Evolutionary conservation across 2,113 vertebrate species (phyloP).

Genomic region (Oncorhynchus nerka): DNA sequence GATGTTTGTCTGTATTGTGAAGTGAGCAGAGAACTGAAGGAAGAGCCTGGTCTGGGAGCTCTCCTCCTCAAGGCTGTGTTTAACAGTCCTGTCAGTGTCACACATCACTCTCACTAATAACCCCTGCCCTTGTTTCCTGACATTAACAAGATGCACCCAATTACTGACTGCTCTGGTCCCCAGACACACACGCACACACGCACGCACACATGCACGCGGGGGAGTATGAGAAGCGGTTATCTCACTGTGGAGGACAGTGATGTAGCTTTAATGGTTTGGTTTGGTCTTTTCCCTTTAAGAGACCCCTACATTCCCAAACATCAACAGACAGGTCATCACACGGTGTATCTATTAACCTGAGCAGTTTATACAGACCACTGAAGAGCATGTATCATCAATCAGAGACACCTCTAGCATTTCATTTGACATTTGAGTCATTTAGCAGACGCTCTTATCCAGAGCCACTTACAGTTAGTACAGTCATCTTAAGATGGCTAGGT

Average conservation of each 20-base stretch:
- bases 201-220: constrained; percentile 2
- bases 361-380: constrained; percentile 23
- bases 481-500: too few species aligned
- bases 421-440: too few species aligned
- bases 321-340: constrained; percentile 50
- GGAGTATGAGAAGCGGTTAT: constrained; percentile 28
- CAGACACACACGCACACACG: constrained; percentile 9
- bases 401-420: too few species aligned
- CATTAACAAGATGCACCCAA: constrained; percentile 51
- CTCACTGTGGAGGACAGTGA: constrained; percentile 1
- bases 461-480: too few species aligned
- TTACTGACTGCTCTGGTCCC: constrained; percentile 38
- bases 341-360: constrained; percentile 10
- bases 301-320: constrained; percentile 48
- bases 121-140: constrained; percentile 40
- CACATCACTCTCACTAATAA: constrained; percentile 43
- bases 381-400: too few species aligned
- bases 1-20: too few species aligned
- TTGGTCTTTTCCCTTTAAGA: constrained; percentile 6
- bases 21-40: too few species aligned
- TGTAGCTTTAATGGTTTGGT: background rate
- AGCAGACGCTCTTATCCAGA: too few species aligned
- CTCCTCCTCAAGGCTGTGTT: background rate
- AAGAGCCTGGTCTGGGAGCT: constrained; percentile 15
- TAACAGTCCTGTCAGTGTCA: constrained; percentile 33